Evolutionary conservation across 53 echinoderm and acorn worm species (phyloP).

Genomic region (Hippasteria phrygiana): DNA sequence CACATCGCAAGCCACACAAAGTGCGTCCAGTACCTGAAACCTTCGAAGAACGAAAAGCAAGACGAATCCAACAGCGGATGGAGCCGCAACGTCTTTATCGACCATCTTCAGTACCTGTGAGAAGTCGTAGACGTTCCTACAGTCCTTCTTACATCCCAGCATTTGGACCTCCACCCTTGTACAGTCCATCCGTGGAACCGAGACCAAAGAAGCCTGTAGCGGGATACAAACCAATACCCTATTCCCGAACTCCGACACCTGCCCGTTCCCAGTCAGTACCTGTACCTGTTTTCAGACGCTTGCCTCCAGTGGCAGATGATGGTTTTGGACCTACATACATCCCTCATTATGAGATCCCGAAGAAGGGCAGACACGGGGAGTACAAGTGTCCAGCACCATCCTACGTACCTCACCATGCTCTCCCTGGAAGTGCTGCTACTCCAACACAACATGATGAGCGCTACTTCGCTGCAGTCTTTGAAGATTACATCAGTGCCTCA

Average conservation of each 20-base stretch:
- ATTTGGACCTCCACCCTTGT: conserved; percentile 64
- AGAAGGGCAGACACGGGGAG: neutral
- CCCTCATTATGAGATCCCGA: conserved; percentile 55
- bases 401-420: conserved; percentile 53
- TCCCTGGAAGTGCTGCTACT: neutral
- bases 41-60: conserved; percentile 40
- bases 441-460: conserved; percentile 53
- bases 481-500: conserved; percentile 44
- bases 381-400: conserved; percentile 23
- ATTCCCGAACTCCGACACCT: conserved; percentile 41
- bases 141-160: conserved; percentile 68
- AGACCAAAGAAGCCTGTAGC: conserved; percentile 30
- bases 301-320: conserved; percentile 8
- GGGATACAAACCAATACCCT: conserved; percentile 44
- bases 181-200: conserved; percentile 25
- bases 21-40: conserved; percentile 60
- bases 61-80: conserved; percentile 38
- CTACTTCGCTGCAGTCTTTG: conserved; percentile 51
- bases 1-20: conserved; percentile 49
- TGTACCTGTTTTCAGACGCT: conserved; percentile 32
- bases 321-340: conserved; percentile 53
- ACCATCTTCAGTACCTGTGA: conserved; percentile 38
- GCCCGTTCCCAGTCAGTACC: conserved; percentile 54
- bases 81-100: conserved; percentile 19
- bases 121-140: conserved; percentile 66